These are phyloP conservation scores for Acronicta alni DNA, from an alignment of 2,888 invertebrate species.

Conservation along the genomic window DNA sequence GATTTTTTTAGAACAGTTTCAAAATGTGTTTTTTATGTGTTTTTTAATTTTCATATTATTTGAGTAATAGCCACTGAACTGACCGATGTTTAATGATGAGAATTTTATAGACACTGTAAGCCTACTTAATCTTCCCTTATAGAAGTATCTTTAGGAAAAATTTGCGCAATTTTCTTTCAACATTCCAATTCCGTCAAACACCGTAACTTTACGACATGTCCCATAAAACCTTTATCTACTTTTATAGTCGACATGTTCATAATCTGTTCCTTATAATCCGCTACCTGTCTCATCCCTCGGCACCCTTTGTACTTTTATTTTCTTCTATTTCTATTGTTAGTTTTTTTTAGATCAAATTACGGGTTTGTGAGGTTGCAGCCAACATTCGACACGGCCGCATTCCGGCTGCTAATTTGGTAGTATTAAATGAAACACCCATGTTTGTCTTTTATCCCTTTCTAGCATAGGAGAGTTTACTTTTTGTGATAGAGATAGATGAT, in stretches of 20 bases:
- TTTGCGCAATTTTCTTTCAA: background rate
- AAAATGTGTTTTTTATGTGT: too few relatives aligned
- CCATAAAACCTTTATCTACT: slow-evolving; percentile 50
- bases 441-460: slow-evolving; percentile 45
- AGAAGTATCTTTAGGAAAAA: background rate
- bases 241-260: slow-evolving; percentile 51
- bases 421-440: slow-evolving; percentile 69
- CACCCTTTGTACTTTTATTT: slow-evolving; percentile 75
- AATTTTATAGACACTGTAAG: too few relatives aligned
- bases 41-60: too few relatives aligned
- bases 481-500: slow-evolving; percentile 37
- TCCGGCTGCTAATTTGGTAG: slow-evolving; percentile 83
- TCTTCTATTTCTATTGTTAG: slow-evolving; percentile 71
- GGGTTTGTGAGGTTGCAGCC: slow-evolving; percentile 82
- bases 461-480: slow-evolving; percentile 3
- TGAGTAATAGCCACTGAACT: too few relatives aligned
- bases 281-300: slow-evolving; percentile 86
- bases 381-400: slow-evolving; percentile 83
- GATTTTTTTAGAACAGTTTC: background rate
- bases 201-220: slow-evolving; percentile 34
- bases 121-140: too few relatives aligned
- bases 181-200: background rate
- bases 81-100: too few relatives aligned
- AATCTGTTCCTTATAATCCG: slow-evolving; percentile 69
- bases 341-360: slow-evolving; percentile 85